These are phyloP conservation scores for Dermochelys coriacea DNA, from an alignment of 2,797 vertebrate genomes.

Conservation along the genomic window DNA sequence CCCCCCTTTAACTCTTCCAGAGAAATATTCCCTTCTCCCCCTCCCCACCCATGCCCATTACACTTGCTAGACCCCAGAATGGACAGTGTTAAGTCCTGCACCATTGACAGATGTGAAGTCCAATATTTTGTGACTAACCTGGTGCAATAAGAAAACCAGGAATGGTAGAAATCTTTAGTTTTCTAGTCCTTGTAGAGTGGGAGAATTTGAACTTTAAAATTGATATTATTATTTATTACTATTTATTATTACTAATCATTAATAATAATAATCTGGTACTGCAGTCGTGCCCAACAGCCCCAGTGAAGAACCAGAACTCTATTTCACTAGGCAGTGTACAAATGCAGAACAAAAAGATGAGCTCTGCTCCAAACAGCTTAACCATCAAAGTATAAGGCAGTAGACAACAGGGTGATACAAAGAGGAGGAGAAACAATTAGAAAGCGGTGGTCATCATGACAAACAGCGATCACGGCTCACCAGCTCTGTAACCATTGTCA, in stretches of 20 bases:
- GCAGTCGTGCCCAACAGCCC: background rate
- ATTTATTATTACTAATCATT: too few relatives aligned
- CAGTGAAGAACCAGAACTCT: background rate
- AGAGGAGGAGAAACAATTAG: background rate
- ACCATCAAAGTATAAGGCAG: background rate
- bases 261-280: background rate
- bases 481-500: background rate
- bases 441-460: background rate
- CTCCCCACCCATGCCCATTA: background rate
- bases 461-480: background rate
- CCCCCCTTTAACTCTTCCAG: background rate
- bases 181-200: background rate
- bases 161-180: fast-evolving
- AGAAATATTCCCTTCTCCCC: background rate
- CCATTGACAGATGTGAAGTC: background rate
- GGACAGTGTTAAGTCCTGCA: background rate
- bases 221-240: background rate
- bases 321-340: background rate
- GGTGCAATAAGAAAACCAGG: background rate
- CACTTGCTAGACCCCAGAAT: background rate
- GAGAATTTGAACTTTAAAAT: background rate
- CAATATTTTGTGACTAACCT: background rate
- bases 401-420: background rate
- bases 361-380: background rate
- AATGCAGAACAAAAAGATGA: background rate